Evolutionary conservation across 2,113 vertebrate species (phyloP), one percentile per base, ranked within the genome.

Genomic region (Mystacornis crossleyi): DNA sequence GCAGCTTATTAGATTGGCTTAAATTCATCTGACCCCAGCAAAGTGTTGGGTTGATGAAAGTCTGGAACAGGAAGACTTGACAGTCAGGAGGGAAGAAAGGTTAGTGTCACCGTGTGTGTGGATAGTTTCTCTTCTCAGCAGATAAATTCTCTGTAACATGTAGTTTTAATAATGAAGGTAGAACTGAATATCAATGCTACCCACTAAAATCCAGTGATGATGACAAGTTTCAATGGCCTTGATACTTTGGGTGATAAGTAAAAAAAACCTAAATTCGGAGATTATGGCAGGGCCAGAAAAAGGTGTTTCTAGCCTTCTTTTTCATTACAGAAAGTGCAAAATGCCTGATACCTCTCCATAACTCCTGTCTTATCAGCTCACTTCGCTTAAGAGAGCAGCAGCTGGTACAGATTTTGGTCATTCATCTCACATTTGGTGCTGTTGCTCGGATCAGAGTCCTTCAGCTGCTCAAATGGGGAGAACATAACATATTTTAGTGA

Each of bases 271-370:
- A 67, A 87, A 67, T 50, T 31, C 5, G 0, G 12, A 79, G 20
- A 40, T 60, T 18, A 17, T 86, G 19, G 6, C 29, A 69, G 34
- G 70, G 6, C 2, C 38, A 55, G 55, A 61, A 51, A 77, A 40
- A 79, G 24, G 9, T 40, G 16, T 60, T 74, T 81, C 34, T 60
- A 45, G 43, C 9, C 6, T 31, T 38, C 10, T 43, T 91, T 93
- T 71, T 54, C 12, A 5, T 36, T 58, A 34, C 31, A 48, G 34
- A 55, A 85, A 47, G 24, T 64, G 18, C 21, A n/a, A 64, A 92
- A 69, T 42, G 9, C 18, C 43, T 0, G 1, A 38, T 75, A 24
- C 18, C 18, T 31, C 14, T 54, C 55, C 2, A 0, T 34, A 64
- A 34, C 5, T 77, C 54, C 40, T 62, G 60, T 69, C 28, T 74